phyloP scores from a whole-genome alignment of 2,113 vertebrate species.

The Leptobrachium leishanense region DNA sequence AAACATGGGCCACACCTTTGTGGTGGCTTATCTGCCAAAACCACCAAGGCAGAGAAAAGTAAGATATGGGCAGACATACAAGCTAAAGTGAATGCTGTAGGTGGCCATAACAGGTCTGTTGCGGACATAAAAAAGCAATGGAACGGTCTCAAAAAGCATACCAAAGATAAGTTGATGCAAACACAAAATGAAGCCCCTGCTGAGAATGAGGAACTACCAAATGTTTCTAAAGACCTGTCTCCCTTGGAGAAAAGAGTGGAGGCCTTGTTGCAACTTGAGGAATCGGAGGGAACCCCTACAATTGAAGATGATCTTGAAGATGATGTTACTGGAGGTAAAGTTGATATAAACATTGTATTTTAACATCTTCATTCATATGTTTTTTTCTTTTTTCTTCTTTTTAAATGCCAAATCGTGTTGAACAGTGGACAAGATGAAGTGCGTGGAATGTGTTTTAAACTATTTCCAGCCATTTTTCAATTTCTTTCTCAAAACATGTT shows the following conservation, averaged over 20 bases:
- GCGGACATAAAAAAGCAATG: slow-evolving; percentile 40
- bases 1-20: slow-evolving; percentile 33
- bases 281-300: slow-evolving; percentile 24
- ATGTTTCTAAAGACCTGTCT: not conserved
- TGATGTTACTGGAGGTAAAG: slow-evolving; percentile 45
- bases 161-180: slow-evolving; percentile 28
- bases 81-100: slow-evolving; percentile 37
- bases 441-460: too few species aligned
- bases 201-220: not conserved
- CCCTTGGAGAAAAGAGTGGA: slow-evolving; percentile 37
- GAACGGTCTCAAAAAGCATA: slow-evolving; percentile 38
- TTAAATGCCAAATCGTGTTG: too few species aligned
- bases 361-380: not conserved
- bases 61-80: slow-evolving; percentile 47
- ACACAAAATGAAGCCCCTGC: not conserved
- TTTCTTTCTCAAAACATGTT: too few species aligned
- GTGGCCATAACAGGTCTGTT: slow-evolving; percentile 40
- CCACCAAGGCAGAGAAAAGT: slow-evolving; percentile 45
- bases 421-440: too few species aligned
- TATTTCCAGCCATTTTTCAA: too few species aligned
- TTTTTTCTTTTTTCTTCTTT: not conserved
- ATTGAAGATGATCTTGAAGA: slow-evolving; percentile 36
- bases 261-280: slow-evolving; percentile 22
- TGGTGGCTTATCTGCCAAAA: slow-evolving; percentile 36
- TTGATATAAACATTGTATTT: not conserved